phyloP scores from a whole-genome alignment of 1,140 invertebrate species.

The Drosophila eugracilis region DNA sequence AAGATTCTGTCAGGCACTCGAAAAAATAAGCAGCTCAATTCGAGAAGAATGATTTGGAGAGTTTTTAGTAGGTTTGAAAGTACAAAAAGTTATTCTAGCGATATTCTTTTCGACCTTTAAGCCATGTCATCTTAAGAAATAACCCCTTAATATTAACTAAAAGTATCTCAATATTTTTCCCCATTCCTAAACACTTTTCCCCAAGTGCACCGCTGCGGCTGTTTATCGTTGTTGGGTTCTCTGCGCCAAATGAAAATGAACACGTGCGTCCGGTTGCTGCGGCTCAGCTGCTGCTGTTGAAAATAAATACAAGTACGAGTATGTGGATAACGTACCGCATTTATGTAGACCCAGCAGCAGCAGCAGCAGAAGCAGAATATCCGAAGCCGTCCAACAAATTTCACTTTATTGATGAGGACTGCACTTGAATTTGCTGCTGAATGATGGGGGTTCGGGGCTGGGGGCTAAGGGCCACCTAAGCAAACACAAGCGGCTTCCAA shows the following conservation, averaged over 20 bases:
- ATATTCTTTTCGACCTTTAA: too few relatives aligned
- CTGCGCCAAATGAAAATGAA: conserved; percentile 82
- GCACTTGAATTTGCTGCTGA: conserved; percentile 81
- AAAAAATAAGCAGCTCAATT: not conserved
- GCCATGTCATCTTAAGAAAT: too few relatives aligned
- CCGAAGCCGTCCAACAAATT: conserved; percentile 53
- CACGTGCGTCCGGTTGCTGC: conserved; percentile 79
- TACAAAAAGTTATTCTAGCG: too few relatives aligned
- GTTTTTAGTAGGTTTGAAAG: too few relatives aligned
- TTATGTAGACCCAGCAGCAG: conserved; percentile 27
- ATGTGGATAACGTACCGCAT: conserved; percentile 44
- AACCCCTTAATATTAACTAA: too few relatives aligned
- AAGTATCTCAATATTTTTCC: not conserved
- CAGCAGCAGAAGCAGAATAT: conserved; percentile 22
- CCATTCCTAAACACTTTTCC: not conserved
- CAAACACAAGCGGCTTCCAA: conserved; percentile 62
- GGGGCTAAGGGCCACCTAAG: conserved; percentile 25
- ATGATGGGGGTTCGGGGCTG: too few relatives aligned
- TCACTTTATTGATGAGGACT: conserved; percentile 77
- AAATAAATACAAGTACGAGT: conserved; percentile 52
- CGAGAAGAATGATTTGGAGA: too few relatives aligned
- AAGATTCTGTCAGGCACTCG: conserved; percentile 62
- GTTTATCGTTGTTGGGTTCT: conserved; percentile 76
- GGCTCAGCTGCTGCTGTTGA: conserved; percentile 55
- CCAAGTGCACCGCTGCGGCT: conserved; percentile 52